These are phyloP conservation scores for Diplodus puntazzo DNA, from an alignment of 2,797 vertebrate species.

Conservation along the genomic window DNA sequence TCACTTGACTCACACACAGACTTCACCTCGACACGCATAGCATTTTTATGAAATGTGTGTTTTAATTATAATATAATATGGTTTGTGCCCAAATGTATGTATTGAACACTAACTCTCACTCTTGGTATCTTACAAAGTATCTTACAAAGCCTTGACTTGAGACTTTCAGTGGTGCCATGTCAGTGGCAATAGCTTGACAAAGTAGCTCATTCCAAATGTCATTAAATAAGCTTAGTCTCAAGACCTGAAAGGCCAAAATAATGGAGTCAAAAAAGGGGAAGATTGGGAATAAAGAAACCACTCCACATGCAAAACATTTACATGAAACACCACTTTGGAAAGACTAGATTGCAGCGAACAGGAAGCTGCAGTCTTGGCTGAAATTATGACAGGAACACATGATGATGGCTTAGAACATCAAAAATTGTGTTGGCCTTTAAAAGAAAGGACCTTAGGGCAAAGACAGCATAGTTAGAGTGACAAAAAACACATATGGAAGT, in stretches of 20 bases:
- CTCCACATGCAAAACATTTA: too few species aligned
- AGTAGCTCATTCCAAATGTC: background rate
- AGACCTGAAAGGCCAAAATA: background rate
- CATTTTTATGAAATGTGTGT: background rate
- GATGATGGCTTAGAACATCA: background rate
- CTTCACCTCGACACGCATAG: too few species aligned
- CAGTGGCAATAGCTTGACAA: background rate
- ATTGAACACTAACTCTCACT: too few species aligned
- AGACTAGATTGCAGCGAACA: background rate
- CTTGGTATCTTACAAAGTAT: too few species aligned
- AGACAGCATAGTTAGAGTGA: background rate
- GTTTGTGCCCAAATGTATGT: background rate
- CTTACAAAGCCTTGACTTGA: too few species aligned
- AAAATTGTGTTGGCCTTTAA: background rate
- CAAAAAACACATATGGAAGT: background rate
- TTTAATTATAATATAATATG: background rate
- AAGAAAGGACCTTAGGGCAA: background rate
- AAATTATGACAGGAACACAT: slow-evolving; percentile 1
- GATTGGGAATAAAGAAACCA: background rate
- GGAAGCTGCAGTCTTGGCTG: background rate
- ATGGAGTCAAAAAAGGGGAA: background rate
- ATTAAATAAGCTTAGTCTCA: background rate
- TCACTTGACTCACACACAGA: too few species aligned
- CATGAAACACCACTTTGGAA: background rate
- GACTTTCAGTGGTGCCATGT: background rate